Conservation (phyloP, 2,888 invertebrate species). For the Macrophya alboannulata region DNA sequence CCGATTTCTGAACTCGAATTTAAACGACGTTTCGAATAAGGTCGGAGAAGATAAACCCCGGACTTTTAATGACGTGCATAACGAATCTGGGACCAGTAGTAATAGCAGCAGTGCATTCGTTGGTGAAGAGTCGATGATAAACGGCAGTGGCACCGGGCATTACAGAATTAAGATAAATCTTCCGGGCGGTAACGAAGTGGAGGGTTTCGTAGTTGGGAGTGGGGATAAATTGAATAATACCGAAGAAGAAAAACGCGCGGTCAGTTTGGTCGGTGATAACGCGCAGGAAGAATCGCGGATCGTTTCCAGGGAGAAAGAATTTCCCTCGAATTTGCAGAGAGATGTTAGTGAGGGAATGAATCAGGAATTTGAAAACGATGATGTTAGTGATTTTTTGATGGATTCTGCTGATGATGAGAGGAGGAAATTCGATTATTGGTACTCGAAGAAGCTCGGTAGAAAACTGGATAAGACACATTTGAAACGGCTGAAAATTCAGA, state of each 20-base stretch:
- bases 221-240: background rate
- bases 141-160: background rate
- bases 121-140: background rate
- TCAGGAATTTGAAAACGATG: background rate
- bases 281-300: conserved; percentile 16
- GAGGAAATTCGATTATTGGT: conserved; percentile 41
- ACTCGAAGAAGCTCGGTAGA: conserved; percentile 37
- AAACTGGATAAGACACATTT: background rate
- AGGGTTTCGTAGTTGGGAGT: conserved; percentile 19
- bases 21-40: background rate
- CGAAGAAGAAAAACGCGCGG: background rate
- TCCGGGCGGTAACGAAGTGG: conserved; percentile 24
- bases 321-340: background rate
- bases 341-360: conserved; percentile 5
- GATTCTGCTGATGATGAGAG: conserved; percentile 37
- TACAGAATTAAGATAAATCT: conserved; percentile 22
- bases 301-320: background rate
- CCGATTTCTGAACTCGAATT: background rate
- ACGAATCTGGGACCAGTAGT: conserved; percentile 6
- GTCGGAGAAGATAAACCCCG: background rate
- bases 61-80: background rate
- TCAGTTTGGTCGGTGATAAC: conserved; percentile 42
- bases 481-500: background rate
- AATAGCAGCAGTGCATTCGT: background rate
- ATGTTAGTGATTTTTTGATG: background rate